Base-by-base conservation (phyloP, 2,797 vertebrate species). In the Erithacus rubecula region DNA sequence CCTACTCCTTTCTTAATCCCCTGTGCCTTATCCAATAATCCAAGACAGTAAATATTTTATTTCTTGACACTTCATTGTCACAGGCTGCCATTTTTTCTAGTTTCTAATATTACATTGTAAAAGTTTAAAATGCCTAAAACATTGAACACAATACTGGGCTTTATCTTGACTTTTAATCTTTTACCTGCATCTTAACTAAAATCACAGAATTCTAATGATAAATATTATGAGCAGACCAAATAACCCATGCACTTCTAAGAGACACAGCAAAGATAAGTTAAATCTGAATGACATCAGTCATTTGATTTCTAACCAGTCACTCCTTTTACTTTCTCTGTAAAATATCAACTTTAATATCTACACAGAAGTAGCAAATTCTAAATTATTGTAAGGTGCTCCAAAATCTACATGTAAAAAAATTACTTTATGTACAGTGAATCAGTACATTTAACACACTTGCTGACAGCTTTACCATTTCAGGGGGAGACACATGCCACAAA, bases 401-500 rank as follows among this genome's bases (percentile, higher is more conserved):
- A 83, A 84, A 70, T 19, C 41, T 79, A 69, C 7, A 44, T 6
- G 18, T 51, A 36, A 78, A 90, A 67, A 63, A 70, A 55, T 14
- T 18, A 51, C 18, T 60, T 80, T 22, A 44, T 60, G 26, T 37
- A 79, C 32, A 83, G 23, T 26, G 18, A 91, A 64, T 56, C 39
- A 58, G 44, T 27, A 77, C 7, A 18, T 82, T 32, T 75, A 69
- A 76, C 18, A 10, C 12, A 47, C 63, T 60, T 44, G 15, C 27
- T 46, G 55, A 32, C 29, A 86, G 14, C 80, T 98, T 98, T 97
- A 99, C 99, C 97, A 98, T 98, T 97, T 99, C 99, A 21, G 97
- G 81, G 9, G 99, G 98, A 71, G 98, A 99, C 49, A 99, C 98
- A 16, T 99, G 99, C 99, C 99, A 99, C 89, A 99, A 98, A 30